Percentiles rank a stretch among this genome's conserved stretches.
phyloP scores from a whole-genome alignment of 2,113 vertebrate genomes.

The Dipodomys merriami region DNA sequence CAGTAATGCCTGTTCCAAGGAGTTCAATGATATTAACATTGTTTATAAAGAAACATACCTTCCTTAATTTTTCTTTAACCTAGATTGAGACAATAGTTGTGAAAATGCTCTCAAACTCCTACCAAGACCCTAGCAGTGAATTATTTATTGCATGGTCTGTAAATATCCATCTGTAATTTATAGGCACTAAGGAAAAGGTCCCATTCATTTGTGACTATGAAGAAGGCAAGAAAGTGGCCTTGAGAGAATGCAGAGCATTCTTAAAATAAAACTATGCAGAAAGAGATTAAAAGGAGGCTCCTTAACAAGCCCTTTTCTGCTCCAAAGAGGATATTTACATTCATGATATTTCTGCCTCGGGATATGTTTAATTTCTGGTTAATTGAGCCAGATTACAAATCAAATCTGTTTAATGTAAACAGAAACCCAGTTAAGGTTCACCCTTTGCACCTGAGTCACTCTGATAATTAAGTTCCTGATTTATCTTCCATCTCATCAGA shows the following conservation, averaged over 20 bases:
- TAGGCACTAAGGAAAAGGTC: background rate
- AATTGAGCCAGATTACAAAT: slow-evolving; percentile 77
- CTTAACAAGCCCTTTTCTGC: background rate
- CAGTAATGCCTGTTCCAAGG: background rate
- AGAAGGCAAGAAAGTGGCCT: background rate
- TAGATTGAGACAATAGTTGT: background rate
- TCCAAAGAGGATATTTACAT: slow-evolving; percentile 63
- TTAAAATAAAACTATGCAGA: background rate
- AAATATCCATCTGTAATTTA: background rate
- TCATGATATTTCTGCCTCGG: slow-evolving; percentile 49
- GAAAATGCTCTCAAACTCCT: background rate
- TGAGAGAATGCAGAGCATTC: background rate
- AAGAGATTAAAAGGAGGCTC: background rate
- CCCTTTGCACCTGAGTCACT: slow-evolving; percentile 65
- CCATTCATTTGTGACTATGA: background rate
- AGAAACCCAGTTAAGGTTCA: slow-evolving; percentile 64
- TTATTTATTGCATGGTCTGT: background rate
- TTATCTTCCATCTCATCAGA: background rate
- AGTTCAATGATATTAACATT: background rate
- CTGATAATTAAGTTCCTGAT: slow-evolving; percentile 52
- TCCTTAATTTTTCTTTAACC: slow-evolving; percentile 18
- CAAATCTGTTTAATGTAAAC: slow-evolving; percentile 74
- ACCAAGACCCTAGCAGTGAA: background rate
- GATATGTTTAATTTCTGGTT: slow-evolving; percentile 67
- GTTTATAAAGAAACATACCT: background rate